Base-by-base conservation (phyloP, 2,113 vertebrate species). In the Sceloporus undulatus region DNA sequence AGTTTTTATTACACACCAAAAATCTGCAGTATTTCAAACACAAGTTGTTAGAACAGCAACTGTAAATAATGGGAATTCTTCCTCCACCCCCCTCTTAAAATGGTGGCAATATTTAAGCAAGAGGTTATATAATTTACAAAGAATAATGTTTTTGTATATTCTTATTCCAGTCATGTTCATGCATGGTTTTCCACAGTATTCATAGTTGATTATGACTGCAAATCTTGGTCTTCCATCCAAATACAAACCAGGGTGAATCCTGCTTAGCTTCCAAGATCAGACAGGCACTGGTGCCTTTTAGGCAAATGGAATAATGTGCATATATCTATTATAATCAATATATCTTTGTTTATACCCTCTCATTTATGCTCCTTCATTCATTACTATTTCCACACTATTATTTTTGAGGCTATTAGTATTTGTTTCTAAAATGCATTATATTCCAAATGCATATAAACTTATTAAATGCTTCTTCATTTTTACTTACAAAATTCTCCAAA, bases 41-140 rank as follows among this genome's bases (percentile, higher is more conserved):
- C 54, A 56, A 1, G 82, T n/a, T 54, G 73, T 84, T 9, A 73
- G 9, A 73, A 38, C 68, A 25, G 18, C 54, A 77, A 82, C 34
- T 0, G 0, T 8, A 42, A 91, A 75, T 62, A 1, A 42, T 34
- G 2, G 3, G 76, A 78, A 82, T 87, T 65, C 48, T 29, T 4
- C n/a, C 71, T 13, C 4, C 11, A 10, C 29, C 19, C 52, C 11
- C 48, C 42, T 78, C 16, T 83, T 84, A 80, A 5, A 42, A 82
- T 73, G 40, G 23, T 34, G n/a, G 62, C 82, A 38, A 6, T 52
- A 29, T 34, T 73, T 38, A 88, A 42, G 38, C 85, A 78, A 40
- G 21, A 75, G 54, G 68, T 84, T 42, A 23, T 1, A 1, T 0
- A 52, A 0, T 0, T 7, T 48, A 34, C 16, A 38, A 18, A 38